Percentiles rank a stretch among this genome's conserved stretches.
These are phyloP conservation scores for Peromyscus melanophrys DNA, from an alignment of 2,797 vertebrate genomes.

Conservation along the genomic window DNA sequence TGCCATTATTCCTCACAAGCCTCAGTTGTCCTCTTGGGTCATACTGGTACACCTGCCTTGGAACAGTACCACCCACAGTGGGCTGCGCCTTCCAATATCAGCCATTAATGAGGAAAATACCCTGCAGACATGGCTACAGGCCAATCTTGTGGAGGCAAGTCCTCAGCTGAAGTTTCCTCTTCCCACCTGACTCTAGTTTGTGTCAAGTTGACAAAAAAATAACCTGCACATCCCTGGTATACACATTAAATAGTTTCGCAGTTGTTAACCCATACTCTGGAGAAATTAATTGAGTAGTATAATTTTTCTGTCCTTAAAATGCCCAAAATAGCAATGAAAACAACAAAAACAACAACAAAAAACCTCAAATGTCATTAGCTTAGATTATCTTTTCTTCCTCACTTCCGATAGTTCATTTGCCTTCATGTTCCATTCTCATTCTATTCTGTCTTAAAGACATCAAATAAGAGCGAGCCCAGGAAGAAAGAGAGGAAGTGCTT, in stretches of 20 bases:
- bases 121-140: background rate
- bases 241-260: background rate
- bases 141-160: background rate
- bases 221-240: background rate
- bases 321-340: background rate
- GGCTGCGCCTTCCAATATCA: background rate
- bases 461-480: background rate
- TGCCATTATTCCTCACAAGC: no score
- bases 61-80: background rate
- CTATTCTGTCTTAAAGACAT: background rate
- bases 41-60: background rate
- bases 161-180: background rate
- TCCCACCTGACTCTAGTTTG: background rate
- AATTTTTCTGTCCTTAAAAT: background rate
- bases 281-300: background rate
- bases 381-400: background rate
- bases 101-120: background rate
- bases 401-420: background rate
- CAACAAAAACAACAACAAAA: no score
- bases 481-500: background rate
- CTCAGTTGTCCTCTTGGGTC: background rate
- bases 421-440: background rate
- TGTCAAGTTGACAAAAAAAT: no score
- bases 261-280: background rate
- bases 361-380: slow-evolving; percentile 14